Percentiles rank a stretch among this genome's conserved stretches.
Evolutionary conservation across 2,797 vertebrate species (phyloP).

Genomic region (Leucoraja ocellata): DNA sequence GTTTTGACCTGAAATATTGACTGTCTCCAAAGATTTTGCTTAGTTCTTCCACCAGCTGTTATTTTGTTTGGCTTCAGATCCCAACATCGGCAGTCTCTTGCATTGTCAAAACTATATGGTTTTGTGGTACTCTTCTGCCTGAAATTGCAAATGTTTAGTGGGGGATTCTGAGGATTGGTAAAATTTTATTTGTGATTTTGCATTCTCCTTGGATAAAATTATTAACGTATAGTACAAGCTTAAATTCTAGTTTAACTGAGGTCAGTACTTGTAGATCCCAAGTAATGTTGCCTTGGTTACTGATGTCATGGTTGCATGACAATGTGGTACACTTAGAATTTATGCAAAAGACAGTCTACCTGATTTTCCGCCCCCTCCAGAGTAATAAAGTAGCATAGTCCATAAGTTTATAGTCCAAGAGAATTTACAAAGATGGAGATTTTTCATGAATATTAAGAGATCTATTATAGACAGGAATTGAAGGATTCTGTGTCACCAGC

Average conservation of each 20-base stretch:
- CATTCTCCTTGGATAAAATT: not conserved
- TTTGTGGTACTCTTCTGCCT: not conserved
- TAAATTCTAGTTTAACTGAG: not conserved
- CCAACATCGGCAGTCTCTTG: too few relatives aligned
- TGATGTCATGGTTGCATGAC: constrained; percentile 25
- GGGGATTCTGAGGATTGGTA: not conserved
- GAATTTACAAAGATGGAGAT: not conserved
- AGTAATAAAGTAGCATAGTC: not conserved
- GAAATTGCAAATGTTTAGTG: not conserved
- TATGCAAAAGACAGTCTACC: constrained; percentile 13
- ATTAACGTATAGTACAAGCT: not conserved
- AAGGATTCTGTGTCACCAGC: not conserved
- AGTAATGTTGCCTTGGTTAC: constrained; percentile 23
- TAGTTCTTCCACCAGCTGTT: too few relatives aligned
- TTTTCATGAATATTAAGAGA: not conserved
- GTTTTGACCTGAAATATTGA: too few relatives aligned
- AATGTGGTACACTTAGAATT: constrained; percentile 13
- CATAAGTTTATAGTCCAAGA: not conserved
- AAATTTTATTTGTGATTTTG: not conserved
- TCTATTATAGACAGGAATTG: not conserved
- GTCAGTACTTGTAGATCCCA: not conserved
- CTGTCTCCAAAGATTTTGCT: too few relatives aligned
- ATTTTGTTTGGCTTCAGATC: too few relatives aligned
- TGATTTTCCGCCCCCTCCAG: not conserved
- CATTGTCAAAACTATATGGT: not conserved